phyloP scores from a whole-genome alignment of 2,888 invertebrate species.

The Erpobdella octoculata region DNA sequence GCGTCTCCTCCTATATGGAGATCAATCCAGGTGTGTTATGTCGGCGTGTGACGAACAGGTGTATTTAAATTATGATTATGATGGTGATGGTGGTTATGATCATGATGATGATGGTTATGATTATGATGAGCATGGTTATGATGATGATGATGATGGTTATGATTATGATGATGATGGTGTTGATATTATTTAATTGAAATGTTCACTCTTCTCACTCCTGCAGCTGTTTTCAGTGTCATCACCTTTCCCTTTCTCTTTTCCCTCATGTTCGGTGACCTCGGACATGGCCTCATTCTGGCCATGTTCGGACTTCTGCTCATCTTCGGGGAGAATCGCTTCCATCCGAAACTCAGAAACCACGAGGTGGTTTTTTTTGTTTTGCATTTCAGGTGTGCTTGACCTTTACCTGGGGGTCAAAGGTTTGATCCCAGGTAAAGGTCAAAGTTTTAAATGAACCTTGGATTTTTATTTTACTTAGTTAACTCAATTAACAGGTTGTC shows the following conservation, averaged over 20 bases:
- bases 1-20: conserved; percentile 86
- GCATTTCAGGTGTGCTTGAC: too few species aligned
- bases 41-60: background rate
- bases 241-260: conserved; percentile 95
- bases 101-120: background rate
- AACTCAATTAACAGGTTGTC: conserved; percentile 65
- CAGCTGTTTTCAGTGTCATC: conserved; percentile 88
- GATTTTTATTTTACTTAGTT: background rate
- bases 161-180: too few species aligned
- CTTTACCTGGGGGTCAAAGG: too few species aligned
- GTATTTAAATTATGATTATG: background rate
- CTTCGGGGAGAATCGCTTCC: conserved; percentile 79
- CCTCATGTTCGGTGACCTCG: conserved; percentile 95
- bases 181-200: too few species aligned
- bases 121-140: too few species aligned
- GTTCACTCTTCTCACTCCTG: conserved; percentile 38
- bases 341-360: conserved; percentile 77
- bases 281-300: conserved; percentile 85
- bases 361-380: conserved; percentile 59
- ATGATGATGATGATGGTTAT: too few species aligned
- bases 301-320: conserved; percentile 92
- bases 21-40: conserved; percentile 78
- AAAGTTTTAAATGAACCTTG: too few species aligned
- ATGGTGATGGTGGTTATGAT: background rate
- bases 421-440: too few species aligned